A percentile compares a stretch with the other conserved stretches of the same genome.
Evolutionary conservation across 2,888 invertebrate species (phyloP).

Genomic region (Nephrotoma guestfalica): DNA sequence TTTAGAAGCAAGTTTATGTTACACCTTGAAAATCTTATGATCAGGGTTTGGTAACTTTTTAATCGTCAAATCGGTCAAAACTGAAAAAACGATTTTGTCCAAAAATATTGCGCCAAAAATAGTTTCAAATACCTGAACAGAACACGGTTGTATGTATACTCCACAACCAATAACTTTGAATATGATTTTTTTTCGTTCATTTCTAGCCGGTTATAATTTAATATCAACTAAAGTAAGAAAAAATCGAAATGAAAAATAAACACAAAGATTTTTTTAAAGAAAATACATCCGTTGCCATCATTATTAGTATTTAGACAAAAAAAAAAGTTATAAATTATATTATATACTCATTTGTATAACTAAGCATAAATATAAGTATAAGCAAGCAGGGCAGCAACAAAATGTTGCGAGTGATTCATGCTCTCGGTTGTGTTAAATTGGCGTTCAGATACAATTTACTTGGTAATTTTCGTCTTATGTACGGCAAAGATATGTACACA

Average conservation of each 20-base stretch:
- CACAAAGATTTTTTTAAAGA: not conserved
- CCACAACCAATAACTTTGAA: not conserved
- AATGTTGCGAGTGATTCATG: not conserved
- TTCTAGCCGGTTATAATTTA: not conserved
- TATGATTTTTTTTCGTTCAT: not conserved
- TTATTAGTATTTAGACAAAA: not conserved
- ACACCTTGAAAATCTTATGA: not conserved
- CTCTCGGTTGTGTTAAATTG: not conserved
- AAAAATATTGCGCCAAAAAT: not conserved
- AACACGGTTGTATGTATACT: not conserved
- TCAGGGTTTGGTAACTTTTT: not conserved
- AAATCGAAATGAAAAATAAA: not conserved
- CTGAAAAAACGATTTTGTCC: no score
- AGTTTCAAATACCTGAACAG: not conserved
- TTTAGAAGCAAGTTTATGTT: not conserved
- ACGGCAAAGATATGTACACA: not conserved
- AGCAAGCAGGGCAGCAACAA: not conserved
- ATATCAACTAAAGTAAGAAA: not conserved
- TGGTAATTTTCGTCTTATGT: not conserved
- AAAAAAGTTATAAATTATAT: not conserved
- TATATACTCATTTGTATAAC: not conserved
- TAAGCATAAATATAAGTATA: not conserved
- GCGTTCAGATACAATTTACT: not conserved
- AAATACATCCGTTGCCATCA: not conserved
- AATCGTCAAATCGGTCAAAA: not conserved